Base-by-base conservation (phyloP, 1,140 invertebrate species). In the Platorchestia sp. region DNA sequence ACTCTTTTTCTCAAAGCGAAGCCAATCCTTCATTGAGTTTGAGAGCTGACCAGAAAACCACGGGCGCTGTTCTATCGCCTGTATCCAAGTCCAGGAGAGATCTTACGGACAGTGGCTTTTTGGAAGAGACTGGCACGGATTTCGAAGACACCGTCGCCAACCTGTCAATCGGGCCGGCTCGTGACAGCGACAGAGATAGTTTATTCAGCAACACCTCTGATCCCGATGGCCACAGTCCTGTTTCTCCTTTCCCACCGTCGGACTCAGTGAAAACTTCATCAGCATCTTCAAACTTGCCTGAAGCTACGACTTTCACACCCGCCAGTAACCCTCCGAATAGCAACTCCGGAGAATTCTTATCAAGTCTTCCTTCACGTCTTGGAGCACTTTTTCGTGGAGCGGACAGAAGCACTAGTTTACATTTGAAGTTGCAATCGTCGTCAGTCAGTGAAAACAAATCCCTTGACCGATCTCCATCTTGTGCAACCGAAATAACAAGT, bases 31-130 rank as follows among this genome's bases (percentile, higher is more conserved):
- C 43, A 6, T 0, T 47, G 45, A 44, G 3, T 16, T 93, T n/a
- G 45, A 93, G 45, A 45, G 91, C 45, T 44, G 40, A 42, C 40
- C 3, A 44, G 10, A 93, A 40, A 19, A 44, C 43, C 40, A 36
- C 36, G 10, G 45, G 43, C 44, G 45, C 36, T 47, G 91, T 44
- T 44, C 7, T 93, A 36, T 93, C 91, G 43, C 91, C 91, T 75
- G 96, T 95, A 53, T 95, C 95, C 27, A 89, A 93, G 36, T 95
- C 95, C 53, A 90, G 86, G 3, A 96, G 95, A 87, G 96, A 96
- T 51, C 59, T 96, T 22, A 96, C 96, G 27, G 96, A 96, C 45
- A 96, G 96, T 91, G 96, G 96, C 0, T 96, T 96, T 42, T 93
- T 96, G 14, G 96, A 96, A 43, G 95, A 96, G 45, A 95, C 89